These are phyloP conservation scores for Drosophila paulistorum DNA, from an alignment of 1,140 invertebrate species.

Conservation along the genomic window DNA sequence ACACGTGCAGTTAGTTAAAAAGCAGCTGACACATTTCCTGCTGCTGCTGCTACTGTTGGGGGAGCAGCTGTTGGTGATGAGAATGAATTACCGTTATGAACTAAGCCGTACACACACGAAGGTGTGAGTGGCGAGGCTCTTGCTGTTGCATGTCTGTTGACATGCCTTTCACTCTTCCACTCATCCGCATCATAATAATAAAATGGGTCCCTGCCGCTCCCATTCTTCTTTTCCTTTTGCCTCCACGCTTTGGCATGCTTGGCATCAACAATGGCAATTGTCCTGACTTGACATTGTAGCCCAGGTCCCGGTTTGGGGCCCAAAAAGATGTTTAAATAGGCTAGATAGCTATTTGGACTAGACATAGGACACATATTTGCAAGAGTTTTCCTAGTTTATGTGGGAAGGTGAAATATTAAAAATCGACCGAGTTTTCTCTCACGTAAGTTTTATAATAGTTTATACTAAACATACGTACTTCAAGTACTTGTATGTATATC, in stretches of 20 bases:
- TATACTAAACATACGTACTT: too few species aligned
- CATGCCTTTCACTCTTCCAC: conserved; percentile 55
- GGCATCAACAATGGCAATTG: conserved; percentile 69
- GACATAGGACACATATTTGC: too few species aligned
- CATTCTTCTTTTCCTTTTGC: not conserved
- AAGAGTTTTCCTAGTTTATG: too few species aligned
- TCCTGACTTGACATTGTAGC: conserved; percentile 59
- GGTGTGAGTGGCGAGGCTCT: conserved; percentile 13
- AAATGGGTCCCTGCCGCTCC: conserved; percentile 41
- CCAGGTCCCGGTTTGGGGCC: not conserved
- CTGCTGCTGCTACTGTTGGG: conserved; percentile 2
- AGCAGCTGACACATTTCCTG: conserved; percentile 56
- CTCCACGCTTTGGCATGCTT: conserved; percentile 24
- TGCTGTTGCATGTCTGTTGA: conserved; percentile 71
- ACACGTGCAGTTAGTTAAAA: conserved; percentile 53
- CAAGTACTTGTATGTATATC: too few species aligned
- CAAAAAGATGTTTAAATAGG: too few species aligned
- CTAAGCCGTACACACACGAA: conserved; percentile 34
- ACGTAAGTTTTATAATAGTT: too few species aligned
- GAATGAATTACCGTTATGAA: conserved; percentile 66
- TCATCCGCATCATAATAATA: conserved; percentile 57
- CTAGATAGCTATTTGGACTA: too few species aligned
- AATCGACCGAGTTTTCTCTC: too few species aligned
- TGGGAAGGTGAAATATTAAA: too few species aligned
- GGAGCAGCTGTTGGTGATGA: conserved; percentile 50